phyloP scores from a whole-genome alignment of 2,113 vertebrate species.

The Morone saxatilis region DNA sequence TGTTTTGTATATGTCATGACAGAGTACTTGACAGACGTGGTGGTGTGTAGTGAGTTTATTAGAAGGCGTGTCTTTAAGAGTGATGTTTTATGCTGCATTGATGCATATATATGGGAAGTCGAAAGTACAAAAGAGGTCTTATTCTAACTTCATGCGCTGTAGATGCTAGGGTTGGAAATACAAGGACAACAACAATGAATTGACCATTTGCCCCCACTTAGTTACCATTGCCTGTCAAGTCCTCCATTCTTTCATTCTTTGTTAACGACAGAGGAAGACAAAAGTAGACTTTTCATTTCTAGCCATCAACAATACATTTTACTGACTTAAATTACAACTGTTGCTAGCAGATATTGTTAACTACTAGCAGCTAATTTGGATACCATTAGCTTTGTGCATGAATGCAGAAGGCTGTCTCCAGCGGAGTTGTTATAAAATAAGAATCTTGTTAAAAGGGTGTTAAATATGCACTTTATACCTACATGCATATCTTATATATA shows the following conservation, averaged over 20 bases:
- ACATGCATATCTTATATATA: not conserved
- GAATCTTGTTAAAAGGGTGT: not conserved
- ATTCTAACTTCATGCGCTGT: not conserved
- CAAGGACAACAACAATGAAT: not conserved
- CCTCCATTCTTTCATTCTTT: not conserved
- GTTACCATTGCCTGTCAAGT: not conserved
- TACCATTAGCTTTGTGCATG: constrained; percentile 5
- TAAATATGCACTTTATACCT: not conserved
- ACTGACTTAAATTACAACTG: constrained; percentile 1
- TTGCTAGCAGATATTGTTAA: constrained; percentile 16
- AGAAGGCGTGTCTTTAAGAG: not conserved
- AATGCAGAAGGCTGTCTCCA: not conserved
- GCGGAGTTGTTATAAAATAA: not conserved
- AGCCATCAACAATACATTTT: not conserved
- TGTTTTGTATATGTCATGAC: constrained; percentile 30
- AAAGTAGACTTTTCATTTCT: not conserved
- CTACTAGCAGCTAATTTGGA: constrained; percentile 2
- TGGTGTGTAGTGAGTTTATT: not conserved
- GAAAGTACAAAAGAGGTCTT: not conserved
- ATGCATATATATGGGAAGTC: not conserved
- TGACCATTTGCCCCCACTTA: not conserved
- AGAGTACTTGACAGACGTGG: not conserved
- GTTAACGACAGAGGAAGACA: not conserved
- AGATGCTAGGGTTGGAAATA: not conserved
- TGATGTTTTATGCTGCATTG: not conserved